A percentile compares a stretch with the other conserved stretches of the same genome.
Evolutionary conservation across 2,113 vertebrate species (phyloP).

Genomic region (Crotalus horridus): DNA sequence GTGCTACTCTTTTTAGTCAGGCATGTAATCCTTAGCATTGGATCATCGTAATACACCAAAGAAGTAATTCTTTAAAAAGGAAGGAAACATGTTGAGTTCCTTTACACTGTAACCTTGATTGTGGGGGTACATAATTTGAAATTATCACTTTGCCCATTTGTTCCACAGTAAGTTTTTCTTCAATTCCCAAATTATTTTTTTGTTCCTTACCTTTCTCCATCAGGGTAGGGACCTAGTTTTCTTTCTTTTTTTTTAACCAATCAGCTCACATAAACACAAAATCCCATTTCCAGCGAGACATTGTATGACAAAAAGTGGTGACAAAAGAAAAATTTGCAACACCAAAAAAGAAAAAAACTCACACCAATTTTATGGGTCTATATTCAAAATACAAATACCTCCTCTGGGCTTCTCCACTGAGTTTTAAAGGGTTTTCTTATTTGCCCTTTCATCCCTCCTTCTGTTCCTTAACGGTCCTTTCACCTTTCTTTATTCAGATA

Average conservation of each 20-base stretch:
- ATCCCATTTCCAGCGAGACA: conserved; percentile 12
- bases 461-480: background rate
- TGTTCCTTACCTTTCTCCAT: background rate
- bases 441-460: conserved; percentile 22
- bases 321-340: conserved; percentile 12
- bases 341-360: background rate
- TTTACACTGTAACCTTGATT: conserved; percentile 31
- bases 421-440: conserved; percentile 38
- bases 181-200: background rate
- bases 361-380: conserved; percentile 4
- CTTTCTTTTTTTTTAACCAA: fast-evolving
- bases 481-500: conserved; percentile 2
- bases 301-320: conserved; percentile 1
- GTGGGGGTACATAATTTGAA: background rate
- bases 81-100: conserved; percentile 38
- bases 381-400: conserved; percentile 46
- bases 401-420: conserved; percentile 36
- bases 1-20: background rate
- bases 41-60: conserved; percentile 28
- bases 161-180: background rate
- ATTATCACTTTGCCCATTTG: background rate
- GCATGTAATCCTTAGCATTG: conserved; percentile 33
- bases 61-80: conserved; percentile 41
- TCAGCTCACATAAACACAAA: background rate
- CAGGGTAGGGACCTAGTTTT: conserved; percentile 6